Base-by-base conservation (phyloP, 2,113 vertebrate species). In the Aspiorhynchus laticeps region DNA sequence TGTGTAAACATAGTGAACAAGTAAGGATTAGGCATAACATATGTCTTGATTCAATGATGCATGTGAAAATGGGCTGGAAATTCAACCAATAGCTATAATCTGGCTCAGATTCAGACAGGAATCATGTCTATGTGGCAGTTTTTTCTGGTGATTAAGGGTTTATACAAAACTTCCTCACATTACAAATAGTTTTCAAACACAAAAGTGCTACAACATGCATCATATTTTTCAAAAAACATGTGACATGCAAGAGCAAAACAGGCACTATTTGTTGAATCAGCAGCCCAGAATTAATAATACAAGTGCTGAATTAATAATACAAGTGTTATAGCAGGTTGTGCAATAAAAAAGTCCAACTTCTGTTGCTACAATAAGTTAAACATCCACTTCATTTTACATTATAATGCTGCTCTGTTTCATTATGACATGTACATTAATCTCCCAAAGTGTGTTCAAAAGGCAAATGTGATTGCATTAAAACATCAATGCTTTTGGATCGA, bases 401-500 rank as follows among this genome's bases (percentile, higher is more conserved):
- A 41, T 17, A n/a, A 15, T 36, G 33, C 28, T 10, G n/a, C 41
- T 46, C 28, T 59, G 14, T 38, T n/a, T 41, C 69, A 59, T 53
- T 76, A 63, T 77, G 73, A 85, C 26, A 63, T 69, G 38, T 67
- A 41, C 65, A 71, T 84, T 51, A 51, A 46, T 78, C 38, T 86
- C 61, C 38, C 26, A 65, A n/a, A 76, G 71, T 67, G 74, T 77
- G 53, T 63, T 65, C 38, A 67, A 48, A 78, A 85, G 14, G 75
- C 33, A 78, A 65, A 65, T 63, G 75, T 79, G 59, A 77, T 85
- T 74, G 21, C 65, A 67, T 85, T 83, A 61, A 63, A 65, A 83
- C 53, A 87, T 61, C 80, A 83, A 83, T 81, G 79, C 71, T 51
- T 77, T 28, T 15, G 71, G 86, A 63, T 87, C 79, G 38, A 63